phyloP scores from a whole-genome alignment of 1,140 invertebrate genomes.

The Drosophila pseudoobscura region DNA sequence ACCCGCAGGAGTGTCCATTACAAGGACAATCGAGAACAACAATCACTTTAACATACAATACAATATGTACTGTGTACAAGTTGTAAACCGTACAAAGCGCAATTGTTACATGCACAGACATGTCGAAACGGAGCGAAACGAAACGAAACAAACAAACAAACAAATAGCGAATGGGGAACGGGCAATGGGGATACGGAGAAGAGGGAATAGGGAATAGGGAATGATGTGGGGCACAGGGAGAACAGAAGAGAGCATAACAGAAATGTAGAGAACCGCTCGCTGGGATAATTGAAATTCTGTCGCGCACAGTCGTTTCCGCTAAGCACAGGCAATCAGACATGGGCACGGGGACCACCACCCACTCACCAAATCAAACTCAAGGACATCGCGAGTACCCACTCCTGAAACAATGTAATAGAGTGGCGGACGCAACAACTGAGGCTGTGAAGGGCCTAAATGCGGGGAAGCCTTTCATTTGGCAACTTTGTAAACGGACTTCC shows the following conservation, averaged over 20 bases:
- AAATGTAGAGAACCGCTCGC: slow-evolving; percentile 6
- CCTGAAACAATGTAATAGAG: slow-evolving; percentile 55
- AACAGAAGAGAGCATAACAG: neutral
- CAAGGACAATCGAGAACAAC: slow-evolving; percentile 28
- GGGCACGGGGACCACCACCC: slow-evolving; percentile 48
- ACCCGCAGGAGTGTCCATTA: slow-evolving; percentile 48
- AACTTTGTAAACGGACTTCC: slow-evolving; percentile 25
- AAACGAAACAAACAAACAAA: slow-evolving; percentile 46
- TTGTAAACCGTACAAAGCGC: slow-evolving; percentile 67
- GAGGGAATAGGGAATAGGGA: slow-evolving; percentile 5
- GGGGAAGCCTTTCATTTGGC: slow-evolving; percentile 38
- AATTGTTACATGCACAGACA: slow-evolving; percentile 54
- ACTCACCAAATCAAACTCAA: slow-evolving; percentile 62
- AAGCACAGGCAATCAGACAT: slow-evolving; percentile 59
- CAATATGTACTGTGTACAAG: slow-evolving; percentile 19
- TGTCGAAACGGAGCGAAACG: slow-evolving; percentile 32
- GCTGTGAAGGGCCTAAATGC: slow-evolving; percentile 33
- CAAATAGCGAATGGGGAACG: slow-evolving; percentile 14
- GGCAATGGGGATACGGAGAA: neutral
- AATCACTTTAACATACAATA: slow-evolving; percentile 48
- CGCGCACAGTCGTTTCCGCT: slow-evolving; percentile 62
- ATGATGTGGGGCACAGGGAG: neutral
- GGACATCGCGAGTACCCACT: slow-evolving; percentile 37
- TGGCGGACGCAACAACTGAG: slow-evolving; percentile 37
- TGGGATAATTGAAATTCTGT: slow-evolving; percentile 70